Conservation (phyloP, 2,888 invertebrate species). For the Drosophila emarginata region DNA sequence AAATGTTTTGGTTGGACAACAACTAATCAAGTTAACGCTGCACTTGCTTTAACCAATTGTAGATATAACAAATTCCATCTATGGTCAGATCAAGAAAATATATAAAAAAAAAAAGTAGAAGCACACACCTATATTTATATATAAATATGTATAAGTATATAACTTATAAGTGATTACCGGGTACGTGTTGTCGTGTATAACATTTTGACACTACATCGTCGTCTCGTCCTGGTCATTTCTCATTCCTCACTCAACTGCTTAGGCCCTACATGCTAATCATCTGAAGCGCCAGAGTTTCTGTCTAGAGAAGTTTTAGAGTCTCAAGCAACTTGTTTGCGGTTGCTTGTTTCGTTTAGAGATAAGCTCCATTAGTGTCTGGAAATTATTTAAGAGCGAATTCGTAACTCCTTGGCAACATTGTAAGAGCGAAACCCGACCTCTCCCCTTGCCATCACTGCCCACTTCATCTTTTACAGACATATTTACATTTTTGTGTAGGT, state of each 20-base stretch:
- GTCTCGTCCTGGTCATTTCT: neutral
- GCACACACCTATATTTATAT: no score
- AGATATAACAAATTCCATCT: conserved; percentile 58
- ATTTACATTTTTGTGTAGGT: neutral
- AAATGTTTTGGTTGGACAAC: conserved; percentile 21
- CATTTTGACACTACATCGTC: conserved; percentile 57
- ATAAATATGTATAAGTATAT: no score
- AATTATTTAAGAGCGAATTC: conserved; percentile 79
- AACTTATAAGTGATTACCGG: neutral
- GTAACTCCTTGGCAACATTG: conserved; percentile 40
- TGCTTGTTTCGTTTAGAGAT: conserved; percentile 81
- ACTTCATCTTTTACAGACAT: conserved; percentile 29
- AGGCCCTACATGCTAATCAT: conserved; percentile 69
- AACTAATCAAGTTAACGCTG: conserved; percentile 73
- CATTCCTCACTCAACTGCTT: conserved; percentile 38
- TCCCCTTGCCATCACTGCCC: conserved; percentile 14
- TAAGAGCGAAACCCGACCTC: conserved; percentile 26
- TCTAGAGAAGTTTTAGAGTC: conserved; percentile 20
- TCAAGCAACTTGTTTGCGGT: conserved; percentile 69
- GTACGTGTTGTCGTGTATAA: conserved; percentile 31
- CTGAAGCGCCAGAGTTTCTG: conserved; percentile 59
- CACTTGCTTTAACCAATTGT: conserved; percentile 59
- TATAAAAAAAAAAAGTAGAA: neutral
- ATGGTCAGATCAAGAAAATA: conserved; percentile 39
- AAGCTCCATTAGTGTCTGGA: conserved; percentile 82